Base-by-base conservation (phyloP, 2,888 invertebrate genomes). In the Meliscaeva auricollis region DNA sequence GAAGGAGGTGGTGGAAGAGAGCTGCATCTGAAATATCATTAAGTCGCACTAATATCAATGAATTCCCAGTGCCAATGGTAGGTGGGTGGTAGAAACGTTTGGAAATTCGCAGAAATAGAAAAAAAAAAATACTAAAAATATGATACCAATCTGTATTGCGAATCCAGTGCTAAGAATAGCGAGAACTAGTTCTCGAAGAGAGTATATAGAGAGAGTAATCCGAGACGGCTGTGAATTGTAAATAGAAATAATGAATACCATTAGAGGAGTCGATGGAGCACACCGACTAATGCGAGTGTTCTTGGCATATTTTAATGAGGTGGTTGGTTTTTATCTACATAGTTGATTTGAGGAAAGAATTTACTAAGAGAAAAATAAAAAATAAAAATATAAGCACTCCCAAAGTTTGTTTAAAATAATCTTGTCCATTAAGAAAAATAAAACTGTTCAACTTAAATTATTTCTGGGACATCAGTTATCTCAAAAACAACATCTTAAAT, bases 221-320 rank as follows among this genome's bases (percentile, higher is more conserved):
- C 35, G 46, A 76, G 35, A 72, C 66, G 70, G 64, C 70, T 75
- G 69, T 66, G 72, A 76, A 26, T 35, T 66, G 76, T 75, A 78
- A 74, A 69, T 70, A 69, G 75, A 75, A 56, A 78, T 74, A 84
- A 84, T 84, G 79, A 70, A 60, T 56, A 50, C 60, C 56, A 56
- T 26, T 68, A 32, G 77, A 50, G 64, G 17, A 81, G 15, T 73
- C 26, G 58, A 38, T 58, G 66, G 22, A 46, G 17, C 52, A 46
- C 46, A 70, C 41, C 35, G n/a, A 15, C 50, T 15, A 15, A 15
- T 44, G 38, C 9, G 13, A 60, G 48, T 66, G 13, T 58, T 62
- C 52, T 22, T 9, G 62, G 73, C 60, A 48, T 52, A 73, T 82
- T 82, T 82, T 68, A 77, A 82, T 82, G 68, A 77, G 68, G 30